These are phyloP conservation scores for Vipera ursinii DNA, from an alignment of 2,797 vertebrate species.

Conservation along the genomic window DNA sequence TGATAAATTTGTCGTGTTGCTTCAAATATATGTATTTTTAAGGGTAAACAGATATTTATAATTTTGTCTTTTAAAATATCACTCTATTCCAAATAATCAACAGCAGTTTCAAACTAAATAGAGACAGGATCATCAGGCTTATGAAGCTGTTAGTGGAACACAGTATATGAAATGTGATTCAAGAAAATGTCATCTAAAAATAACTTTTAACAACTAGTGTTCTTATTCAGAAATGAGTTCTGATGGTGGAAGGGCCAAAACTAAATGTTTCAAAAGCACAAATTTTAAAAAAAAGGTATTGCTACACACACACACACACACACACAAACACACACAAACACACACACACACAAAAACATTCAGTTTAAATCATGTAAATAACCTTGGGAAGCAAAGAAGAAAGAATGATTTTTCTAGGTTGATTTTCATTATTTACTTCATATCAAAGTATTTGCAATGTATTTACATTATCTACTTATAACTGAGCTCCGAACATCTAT, in stretches of 20 bases:
- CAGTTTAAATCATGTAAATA: neutral
- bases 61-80: neutral
- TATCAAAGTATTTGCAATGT: neutral
- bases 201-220: neutral
- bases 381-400: neutral
- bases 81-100: neutral
- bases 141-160: neutral
- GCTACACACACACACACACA: no score
- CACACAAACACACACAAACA: no score
- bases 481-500: neutral
- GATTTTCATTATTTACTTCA: neutral
- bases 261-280: neutral
- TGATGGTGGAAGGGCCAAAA: neutral
- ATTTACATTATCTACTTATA: neutral
- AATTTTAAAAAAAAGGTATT: neutral
- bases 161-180: neutral
- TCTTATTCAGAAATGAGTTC: neutral
- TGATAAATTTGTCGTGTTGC: neutral
- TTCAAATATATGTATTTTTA: neutral
- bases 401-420: neutral
- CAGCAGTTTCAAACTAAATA: neutral
- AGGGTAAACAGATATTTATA: neutral
- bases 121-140: no score
- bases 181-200: neutral
- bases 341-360: no score